Conservation (phyloP, 2,888 invertebrate genomes). For the Dicyrtoma fusca region DNA sequence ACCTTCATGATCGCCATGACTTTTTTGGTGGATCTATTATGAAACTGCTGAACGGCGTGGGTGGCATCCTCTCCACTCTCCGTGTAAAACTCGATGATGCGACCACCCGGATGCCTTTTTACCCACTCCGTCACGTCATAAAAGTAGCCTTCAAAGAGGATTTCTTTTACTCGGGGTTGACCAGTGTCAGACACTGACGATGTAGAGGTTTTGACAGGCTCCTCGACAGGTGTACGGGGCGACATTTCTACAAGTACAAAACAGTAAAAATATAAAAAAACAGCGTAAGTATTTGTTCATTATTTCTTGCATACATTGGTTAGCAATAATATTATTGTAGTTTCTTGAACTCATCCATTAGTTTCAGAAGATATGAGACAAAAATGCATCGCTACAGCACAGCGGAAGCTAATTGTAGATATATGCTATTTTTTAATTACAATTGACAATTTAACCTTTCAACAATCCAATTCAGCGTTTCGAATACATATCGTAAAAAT, state of each 20-base stretch:
- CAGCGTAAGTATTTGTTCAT: too few species aligned
- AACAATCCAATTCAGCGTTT: too few species aligned
- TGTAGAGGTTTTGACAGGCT: background rate
- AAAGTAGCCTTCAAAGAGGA: slow-evolving; percentile 44
- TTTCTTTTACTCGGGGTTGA: slow-evolving; percentile 31
- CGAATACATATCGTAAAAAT: too few species aligned
- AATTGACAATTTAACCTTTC: too few species aligned
- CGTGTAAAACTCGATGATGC: slow-evolving; percentile 44
- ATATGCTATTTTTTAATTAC: too few species aligned
- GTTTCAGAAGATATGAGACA: background rate
- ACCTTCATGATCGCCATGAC: slow-evolving; percentile 48
- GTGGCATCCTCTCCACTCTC: slow-evolving; percentile 45
- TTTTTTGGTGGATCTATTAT: slow-evolving; percentile 41
- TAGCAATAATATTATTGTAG: too few species aligned
- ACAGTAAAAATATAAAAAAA: too few species aligned
- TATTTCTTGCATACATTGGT: too few species aligned
- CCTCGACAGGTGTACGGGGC: background rate
- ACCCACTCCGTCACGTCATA: slow-evolving; percentile 48
- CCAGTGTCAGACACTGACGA: slow-evolving; percentile 1
- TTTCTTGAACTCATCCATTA: background rate
- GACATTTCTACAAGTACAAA: background rate
- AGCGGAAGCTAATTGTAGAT: too few species aligned
- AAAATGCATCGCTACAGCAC: too few species aligned
- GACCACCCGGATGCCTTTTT: slow-evolving; percentile 45
- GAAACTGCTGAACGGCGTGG: slow-evolving; percentile 43